Evolutionary conservation across 1,140 invertebrate genomes (phyloP).

Genomic region (Chrysopa pallens): DNA sequence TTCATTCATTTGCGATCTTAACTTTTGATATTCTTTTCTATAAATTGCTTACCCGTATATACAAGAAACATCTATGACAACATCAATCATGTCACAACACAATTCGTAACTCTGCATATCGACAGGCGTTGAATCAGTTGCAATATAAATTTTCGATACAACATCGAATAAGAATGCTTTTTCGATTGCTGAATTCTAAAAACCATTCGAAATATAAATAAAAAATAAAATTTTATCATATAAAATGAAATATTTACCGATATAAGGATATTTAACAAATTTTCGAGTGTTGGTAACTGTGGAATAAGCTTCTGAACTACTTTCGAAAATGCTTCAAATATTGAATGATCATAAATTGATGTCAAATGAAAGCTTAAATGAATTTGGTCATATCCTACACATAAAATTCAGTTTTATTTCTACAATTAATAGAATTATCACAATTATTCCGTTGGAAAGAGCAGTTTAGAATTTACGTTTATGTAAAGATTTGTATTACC

Average conservation of each 20-base stretch:
- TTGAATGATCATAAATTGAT: conserved; percentile 98
- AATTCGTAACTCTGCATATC: conserved; percentile 99
- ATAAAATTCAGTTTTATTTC: background rate
- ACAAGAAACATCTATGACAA: conserved; percentile 95
- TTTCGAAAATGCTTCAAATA: conserved; percentile 99
- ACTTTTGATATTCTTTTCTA: background rate
- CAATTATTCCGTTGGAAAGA: too few relatives aligned
- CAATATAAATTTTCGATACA: conserved; percentile 98
- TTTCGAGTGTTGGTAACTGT: conserved; percentile 91
- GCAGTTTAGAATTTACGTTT: too few relatives aligned
- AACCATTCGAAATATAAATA: conserved; percentile 11
- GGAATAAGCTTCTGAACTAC: conserved; percentile 98
- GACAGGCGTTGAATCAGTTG: conserved; percentile 96
- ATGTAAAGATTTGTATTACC: background rate
- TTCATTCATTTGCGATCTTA: too few relatives aligned
- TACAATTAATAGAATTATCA: too few relatives aligned
- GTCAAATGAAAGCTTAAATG: conserved; percentile 93
- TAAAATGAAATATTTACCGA: conserved; percentile 50
- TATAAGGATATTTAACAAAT: conserved; percentile 97
- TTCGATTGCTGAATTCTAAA: conserved; percentile 91
- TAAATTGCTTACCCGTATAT: conserved; percentile 76
- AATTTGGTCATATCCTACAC: conserved; percentile 54
- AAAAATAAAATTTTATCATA: background rate
- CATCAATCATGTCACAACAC: conserved; percentile 99
- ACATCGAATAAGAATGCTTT: conserved; percentile 98